Conservation (phyloP, 2,888 invertebrate genomes). For the Rotaria socialis region DNA sequence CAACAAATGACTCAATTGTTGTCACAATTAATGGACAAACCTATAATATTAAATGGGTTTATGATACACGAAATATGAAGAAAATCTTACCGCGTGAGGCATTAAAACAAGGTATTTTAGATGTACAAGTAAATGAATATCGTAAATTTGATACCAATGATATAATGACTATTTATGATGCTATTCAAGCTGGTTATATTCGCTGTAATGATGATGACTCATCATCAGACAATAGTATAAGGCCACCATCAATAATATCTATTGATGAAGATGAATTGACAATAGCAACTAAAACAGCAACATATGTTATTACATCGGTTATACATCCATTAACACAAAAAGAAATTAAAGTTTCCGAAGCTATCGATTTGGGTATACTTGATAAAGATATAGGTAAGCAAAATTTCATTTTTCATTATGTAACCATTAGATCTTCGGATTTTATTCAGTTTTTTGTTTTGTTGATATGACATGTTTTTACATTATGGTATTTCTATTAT, state of each 20-base stretch:
- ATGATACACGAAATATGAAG: conserved; percentile 46
- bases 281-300: conserved; percentile 46
- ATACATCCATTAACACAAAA: conserved; percentile 46
- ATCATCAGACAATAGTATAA: not conserved
- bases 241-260: conserved; percentile 43
- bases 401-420: not conserved
- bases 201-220: conserved; percentile 36
- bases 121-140: conserved; percentile 43
- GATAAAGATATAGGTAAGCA: conserved; percentile 44
- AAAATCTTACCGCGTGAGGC: conserved; percentile 43
- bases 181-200: conserved; percentile 41
- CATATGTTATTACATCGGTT: conserved; percentile 46
- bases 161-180: conserved; percentile 41
- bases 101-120: conserved; percentile 42
- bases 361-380: conserved; percentile 46
- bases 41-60: conserved; percentile 42
- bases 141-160: conserved; percentile 43
- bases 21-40: conserved; percentile 33
- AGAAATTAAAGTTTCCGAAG: conserved; percentile 47
- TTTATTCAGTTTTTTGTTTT: no score
- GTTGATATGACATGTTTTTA: no score
- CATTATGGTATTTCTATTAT: no score
- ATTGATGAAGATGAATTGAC: conserved; percentile 47
- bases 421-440: no score
- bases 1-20: conserved; percentile 35